Conservation (phyloP, 1,140 invertebrate genomes). For the Lepidurus couesii region DNA sequence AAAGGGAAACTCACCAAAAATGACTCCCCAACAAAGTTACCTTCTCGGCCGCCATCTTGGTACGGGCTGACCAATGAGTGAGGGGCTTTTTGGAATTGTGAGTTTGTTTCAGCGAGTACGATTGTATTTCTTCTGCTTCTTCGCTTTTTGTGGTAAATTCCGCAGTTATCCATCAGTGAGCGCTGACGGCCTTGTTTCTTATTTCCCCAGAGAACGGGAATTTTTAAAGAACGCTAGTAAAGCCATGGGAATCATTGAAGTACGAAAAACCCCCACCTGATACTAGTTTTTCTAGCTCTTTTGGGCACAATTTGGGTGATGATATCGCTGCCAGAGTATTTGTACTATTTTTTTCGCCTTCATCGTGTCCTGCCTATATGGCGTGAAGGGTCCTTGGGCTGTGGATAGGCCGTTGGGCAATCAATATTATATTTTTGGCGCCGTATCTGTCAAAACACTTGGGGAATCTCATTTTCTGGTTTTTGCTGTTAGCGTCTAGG, state of each 20-base stretch:
- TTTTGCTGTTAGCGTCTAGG: not conserved
- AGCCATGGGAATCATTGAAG: not conserved
- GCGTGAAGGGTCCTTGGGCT: not conserved
- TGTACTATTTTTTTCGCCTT: not conserved
- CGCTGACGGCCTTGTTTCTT: slow-evolving; percentile 3
- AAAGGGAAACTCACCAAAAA: not conserved
- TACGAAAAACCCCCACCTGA: not conserved
- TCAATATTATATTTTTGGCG: slow-evolving; percentile 1
- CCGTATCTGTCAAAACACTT: not conserved
- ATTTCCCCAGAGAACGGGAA: not conserved
- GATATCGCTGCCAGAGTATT: not conserved
- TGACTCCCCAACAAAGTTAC: slow-evolving; percentile 6
- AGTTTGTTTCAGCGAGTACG: not conserved
- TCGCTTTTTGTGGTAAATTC: not conserved
- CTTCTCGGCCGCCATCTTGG: not conserved
- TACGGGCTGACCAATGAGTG: not conserved
- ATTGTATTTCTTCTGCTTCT: not conserved
- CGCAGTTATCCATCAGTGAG: not conserved
- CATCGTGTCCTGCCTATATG: not conserved
- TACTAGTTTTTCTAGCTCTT: not conserved
- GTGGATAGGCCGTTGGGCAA: not conserved
- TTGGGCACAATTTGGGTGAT: not conserved
- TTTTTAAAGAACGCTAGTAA: not conserved
- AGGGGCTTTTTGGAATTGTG: not conserved
- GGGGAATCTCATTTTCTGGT: not conserved